These are phyloP conservation scores for Drosophila sproati DNA, from an alignment of 1,140 invertebrate species.

Conservation along the genomic window DNA sequence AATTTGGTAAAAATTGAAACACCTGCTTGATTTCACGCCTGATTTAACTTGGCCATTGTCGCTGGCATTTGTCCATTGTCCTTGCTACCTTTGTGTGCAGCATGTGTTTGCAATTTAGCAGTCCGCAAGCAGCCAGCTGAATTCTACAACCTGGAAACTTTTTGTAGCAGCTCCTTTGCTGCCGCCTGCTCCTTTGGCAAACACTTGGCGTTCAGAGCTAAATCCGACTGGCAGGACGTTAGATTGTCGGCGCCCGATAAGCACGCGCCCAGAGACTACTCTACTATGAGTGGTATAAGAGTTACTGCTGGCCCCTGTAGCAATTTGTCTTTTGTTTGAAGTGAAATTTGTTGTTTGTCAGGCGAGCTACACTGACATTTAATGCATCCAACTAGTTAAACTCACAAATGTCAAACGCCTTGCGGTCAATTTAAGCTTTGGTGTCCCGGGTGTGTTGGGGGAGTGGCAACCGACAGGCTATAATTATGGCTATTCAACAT, in stretches of 20 bases:
- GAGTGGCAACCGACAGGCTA: constrained; percentile 36
- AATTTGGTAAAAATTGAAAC: constrained; percentile 83
- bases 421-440: constrained; percentile 14
- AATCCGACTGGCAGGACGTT: constrained; percentile 45
- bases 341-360: constrained; percentile 80
- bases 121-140: constrained; percentile 59
- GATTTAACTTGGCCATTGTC: constrained; percentile 80
- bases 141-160: constrained; percentile 61
- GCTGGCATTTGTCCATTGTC: constrained; percentile 44
- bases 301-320: constrained; percentile 44
- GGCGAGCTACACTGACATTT: constrained; percentile 53
- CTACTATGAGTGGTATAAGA: not conserved
- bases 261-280: constrained; percentile 4
- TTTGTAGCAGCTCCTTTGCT: constrained; percentile 2
- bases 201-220: constrained; percentile 67
- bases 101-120: constrained; percentile 83
- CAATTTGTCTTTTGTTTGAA: constrained; percentile 83
- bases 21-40: constrained; percentile 82
- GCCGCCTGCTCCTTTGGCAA: constrained; percentile 65
- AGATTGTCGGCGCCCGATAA: constrained; percentile 70
- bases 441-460: not conserved
- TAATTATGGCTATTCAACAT: constrained; percentile 65
- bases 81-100: constrained; percentile 35
- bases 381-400: constrained; percentile 60
- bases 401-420: constrained; percentile 42